Evolutionary conservation across 2,113 vertebrate species (phyloP).

Genomic region (Prunella himalayana): DNA sequence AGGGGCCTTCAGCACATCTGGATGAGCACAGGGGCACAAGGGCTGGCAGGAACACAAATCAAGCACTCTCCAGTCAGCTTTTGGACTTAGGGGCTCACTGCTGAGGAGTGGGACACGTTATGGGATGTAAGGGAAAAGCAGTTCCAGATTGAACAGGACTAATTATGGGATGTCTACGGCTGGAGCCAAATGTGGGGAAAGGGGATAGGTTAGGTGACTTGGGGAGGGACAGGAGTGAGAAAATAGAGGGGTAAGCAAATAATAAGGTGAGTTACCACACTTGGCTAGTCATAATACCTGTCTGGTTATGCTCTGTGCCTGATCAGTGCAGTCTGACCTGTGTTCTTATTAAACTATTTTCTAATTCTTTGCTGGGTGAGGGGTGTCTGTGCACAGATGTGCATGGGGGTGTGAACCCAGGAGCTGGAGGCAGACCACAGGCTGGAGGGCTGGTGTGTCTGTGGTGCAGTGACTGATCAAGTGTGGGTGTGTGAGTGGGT

Average conservation of each 20-base stretch:
- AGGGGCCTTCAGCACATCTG: not conserved
- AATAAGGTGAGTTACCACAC: not conserved
- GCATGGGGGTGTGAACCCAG: not conserved
- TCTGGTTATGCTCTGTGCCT: not conserved
- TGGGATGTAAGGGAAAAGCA: not conserved
- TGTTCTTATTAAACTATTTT: not conserved
- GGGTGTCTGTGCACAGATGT: not conserved
- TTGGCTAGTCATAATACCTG: not conserved
- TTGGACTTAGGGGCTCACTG: not conserved
- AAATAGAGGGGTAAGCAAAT: not conserved
- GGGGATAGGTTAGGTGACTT: not conserved
- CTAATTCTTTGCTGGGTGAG: not conserved
- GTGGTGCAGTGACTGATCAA: not conserved
- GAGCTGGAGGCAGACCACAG: not conserved
- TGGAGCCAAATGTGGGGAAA: not conserved
- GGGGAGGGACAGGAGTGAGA: not conserved
- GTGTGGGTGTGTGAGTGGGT: not conserved
- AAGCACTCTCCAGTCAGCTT: not conserved
- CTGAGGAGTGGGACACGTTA: not conserved
- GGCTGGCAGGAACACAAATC: not conserved
- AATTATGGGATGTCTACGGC: not conserved
- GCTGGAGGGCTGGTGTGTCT: not conserved
- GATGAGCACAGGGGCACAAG: not conserved
- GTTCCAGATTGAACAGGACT: not conserved
- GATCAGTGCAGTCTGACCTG: not conserved